Conservation (phyloP, 2,888 invertebrate genomes). For the Tetranychus truncatus region DNA sequence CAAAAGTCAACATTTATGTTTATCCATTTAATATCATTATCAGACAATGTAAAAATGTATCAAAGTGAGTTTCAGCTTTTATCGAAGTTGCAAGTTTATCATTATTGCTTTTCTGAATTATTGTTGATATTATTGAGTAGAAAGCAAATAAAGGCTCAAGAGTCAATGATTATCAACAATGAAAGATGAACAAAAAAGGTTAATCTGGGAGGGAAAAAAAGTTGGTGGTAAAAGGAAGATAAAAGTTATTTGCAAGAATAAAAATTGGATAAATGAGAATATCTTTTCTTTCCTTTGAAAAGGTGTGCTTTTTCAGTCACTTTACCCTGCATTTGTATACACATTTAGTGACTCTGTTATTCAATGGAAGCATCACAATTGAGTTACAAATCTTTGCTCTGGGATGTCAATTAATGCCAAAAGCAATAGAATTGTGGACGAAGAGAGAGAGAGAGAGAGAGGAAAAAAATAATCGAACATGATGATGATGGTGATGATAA, state of each 20-base stretch:
- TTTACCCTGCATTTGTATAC: not conserved
- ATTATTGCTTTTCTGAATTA: not conserved
- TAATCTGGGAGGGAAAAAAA: not conserved
- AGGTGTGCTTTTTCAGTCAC: not conserved
- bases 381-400: not conserved
- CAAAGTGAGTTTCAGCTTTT: no score
- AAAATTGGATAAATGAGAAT: not conserved
- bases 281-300: not conserved
- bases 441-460: not conserved
- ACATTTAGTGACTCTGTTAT: not conserved
- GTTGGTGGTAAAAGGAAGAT: not conserved
- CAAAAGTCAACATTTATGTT: no score
- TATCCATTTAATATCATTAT: no score
- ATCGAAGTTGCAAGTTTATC: not conserved
- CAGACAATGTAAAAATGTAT: no score
- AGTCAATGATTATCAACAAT: not conserved
- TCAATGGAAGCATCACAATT: not conserved
- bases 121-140: not conserved
- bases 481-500: not conserved
- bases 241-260: not conserved
- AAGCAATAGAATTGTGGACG: not conserved
- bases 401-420: not conserved
- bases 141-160: not conserved
- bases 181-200: not conserved
- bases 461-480: not conserved